Conservation (phyloP, 2,797 vertebrate species). For the Rhynchonycteris naso region DNA sequence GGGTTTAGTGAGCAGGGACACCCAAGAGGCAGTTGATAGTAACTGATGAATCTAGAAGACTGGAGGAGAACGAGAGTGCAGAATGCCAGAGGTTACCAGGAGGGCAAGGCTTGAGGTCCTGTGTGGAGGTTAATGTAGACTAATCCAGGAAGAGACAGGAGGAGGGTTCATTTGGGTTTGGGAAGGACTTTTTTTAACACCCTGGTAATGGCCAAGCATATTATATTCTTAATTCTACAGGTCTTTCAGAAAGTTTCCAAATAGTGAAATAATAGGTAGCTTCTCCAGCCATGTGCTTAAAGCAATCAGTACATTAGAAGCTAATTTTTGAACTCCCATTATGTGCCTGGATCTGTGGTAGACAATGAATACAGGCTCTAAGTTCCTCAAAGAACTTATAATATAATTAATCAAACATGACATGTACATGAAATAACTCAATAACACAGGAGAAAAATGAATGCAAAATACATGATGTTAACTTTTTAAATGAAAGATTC, state of each 20-base stretch:
- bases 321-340: not conserved
- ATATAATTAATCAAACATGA: not conserved
- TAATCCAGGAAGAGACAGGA: not conserved
- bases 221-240: not conserved
- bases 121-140: not conserved
- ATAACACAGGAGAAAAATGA: not conserved
- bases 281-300: not conserved
- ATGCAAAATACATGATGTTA: not conserved
- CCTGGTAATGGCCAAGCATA: not conserved
- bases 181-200: not conserved
- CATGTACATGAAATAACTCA: not conserved
- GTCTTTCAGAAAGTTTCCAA: not conserved
- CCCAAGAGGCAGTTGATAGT: not conserved
- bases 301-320: not conserved
- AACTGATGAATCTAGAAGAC: not conserved
- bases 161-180: not conserved
- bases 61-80: not conserved
- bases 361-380: not conserved
- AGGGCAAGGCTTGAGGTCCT: not conserved
- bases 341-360: not conserved
- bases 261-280: not conserved
- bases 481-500: not conserved
- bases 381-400: not conserved
- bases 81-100: not conserved
- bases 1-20: not conserved